Evolutionary conservation across 2,888 invertebrate species (phyloP).

Genomic region (Ennomos quercinarius): DNA sequence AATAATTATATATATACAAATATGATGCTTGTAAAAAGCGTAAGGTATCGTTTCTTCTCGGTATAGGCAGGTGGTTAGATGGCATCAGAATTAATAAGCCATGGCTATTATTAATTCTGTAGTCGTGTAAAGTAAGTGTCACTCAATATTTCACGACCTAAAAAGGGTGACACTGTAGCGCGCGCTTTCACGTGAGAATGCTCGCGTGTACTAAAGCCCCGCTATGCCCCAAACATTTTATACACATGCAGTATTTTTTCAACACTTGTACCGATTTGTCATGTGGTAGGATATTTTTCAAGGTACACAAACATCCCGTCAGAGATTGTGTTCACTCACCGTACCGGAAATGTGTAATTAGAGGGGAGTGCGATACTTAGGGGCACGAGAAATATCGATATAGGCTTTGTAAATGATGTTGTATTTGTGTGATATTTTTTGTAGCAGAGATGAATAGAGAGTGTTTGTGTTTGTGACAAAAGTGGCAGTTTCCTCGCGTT

Average conservation of each 20-base stretch:
- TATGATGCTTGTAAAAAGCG: too few relatives aligned
- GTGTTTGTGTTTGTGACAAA: too few relatives aligned
- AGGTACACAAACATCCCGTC: slow-evolving; percentile 32
- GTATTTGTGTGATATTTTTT: not conserved
- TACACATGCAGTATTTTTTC: slow-evolving; percentile 26
- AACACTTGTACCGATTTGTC: slow-evolving; percentile 31
- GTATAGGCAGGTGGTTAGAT: too few relatives aligned
- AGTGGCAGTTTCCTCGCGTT: too few relatives aligned
- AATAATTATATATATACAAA: too few relatives aligned
- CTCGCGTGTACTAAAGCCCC: slow-evolving; percentile 1
- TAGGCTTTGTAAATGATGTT: slow-evolving; percentile 3
- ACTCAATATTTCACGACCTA: too few relatives aligned
- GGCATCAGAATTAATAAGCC: too few relatives aligned
- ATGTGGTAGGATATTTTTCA: slow-evolving; percentile 30
- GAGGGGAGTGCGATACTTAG: slow-evolving; percentile 23
- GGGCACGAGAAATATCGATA: slow-evolving; percentile 18
- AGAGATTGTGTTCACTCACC: slow-evolving; percentile 30
- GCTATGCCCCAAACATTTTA: slow-evolving; percentile 8
- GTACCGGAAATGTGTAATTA: slow-evolving; percentile 31
- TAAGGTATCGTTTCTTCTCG: too few relatives aligned
- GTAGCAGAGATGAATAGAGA: too few relatives aligned
- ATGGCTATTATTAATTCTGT: too few relatives aligned
- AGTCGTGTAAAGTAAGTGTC: too few relatives aligned
- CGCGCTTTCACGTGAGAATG: slow-evolving; percentile 5
- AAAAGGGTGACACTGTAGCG: not conserved